Evolutionary conservation across 2,888 invertebrate genomes (phyloP).

Genomic region (Diloba caeruleocephala): DNA sequence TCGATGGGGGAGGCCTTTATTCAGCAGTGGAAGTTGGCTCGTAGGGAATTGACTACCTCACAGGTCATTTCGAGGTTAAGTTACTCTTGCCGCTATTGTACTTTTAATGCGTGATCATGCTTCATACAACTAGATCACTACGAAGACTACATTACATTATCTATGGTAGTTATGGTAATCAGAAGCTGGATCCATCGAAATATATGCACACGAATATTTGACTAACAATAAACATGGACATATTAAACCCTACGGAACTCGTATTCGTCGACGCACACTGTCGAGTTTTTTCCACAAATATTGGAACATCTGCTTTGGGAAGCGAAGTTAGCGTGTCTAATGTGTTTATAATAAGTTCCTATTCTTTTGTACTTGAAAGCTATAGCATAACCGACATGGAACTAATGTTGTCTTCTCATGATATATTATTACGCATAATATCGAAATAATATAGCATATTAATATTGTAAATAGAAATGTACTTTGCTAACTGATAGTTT

Average conservation of each 20-base stretch:
- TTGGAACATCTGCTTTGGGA: conserved; percentile 65
- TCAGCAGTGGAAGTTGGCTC: too few species aligned
- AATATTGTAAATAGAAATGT: too few species aligned
- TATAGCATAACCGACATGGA: conserved; percentile 47
- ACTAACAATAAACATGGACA: not conserved
- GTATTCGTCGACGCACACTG: not conserved
- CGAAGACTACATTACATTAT: too few species aligned
- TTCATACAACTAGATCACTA: too few species aligned
- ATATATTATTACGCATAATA: conserved; percentile 40
- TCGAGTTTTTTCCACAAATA: conserved; percentile 35
- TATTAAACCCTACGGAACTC: conserved; percentile 27
- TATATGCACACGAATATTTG: not conserved
- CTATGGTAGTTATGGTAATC: too few species aligned
- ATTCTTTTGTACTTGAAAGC: conserved; percentile 62
- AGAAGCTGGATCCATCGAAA: too few species aligned
- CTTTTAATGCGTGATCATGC: too few species aligned
- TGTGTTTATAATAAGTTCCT: conserved; percentile 72
- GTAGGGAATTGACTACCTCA: too few species aligned
- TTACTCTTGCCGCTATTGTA: too few species aligned
- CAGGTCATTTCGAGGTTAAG: too few species aligned
- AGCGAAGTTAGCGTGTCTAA: conserved; percentile 72
- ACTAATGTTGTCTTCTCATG: conserved; percentile 46
- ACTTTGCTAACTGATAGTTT: too few species aligned
- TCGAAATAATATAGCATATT: conserved; percentile 1
- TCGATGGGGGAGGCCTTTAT: too few species aligned